Base-by-base conservation (phyloP, 2,888 invertebrate species). In the Drepanosiphum platanoidis region DNA sequence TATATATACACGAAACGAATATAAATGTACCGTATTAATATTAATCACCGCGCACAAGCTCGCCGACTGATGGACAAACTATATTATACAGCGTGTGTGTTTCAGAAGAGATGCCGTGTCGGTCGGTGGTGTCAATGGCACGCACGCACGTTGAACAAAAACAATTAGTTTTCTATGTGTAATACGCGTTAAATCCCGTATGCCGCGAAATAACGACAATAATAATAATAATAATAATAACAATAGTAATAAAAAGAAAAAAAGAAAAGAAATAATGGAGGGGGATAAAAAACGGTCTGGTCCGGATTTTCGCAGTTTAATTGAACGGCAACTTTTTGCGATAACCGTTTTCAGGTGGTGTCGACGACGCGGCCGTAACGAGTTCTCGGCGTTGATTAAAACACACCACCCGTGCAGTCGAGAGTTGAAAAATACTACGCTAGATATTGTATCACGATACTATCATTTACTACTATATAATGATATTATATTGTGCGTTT, bases 281-380 rank as follows among this genome's bases (percentile, higher is more conserved):
- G n/a, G 4, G 32, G 3, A 9, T n/a, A n/a, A 13, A 52, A n/a
- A n/a, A 58, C 34, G 13, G n/a, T 4, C 22, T 58, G n/a, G 52
- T 75, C 34, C 9, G 61, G 61, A 61, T 58, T 75, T 34, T 52
- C n/a, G 32, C 3, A 30, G 34, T 52, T 32, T 58, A 75, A 75
- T 75, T 75, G 75, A 52, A 75, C 75, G 34, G 34, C n/a, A 75
- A 75, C 75, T 75, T 75, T 75, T 74, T 34, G 32, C 42, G 9
- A 72, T 42, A 72, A 42, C 27, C 46, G 46, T 42, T 72, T 46
- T 72, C 30, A 42, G 3, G 9, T 8, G 3, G 9, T 8, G 18
- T 46, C 8, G 42, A 46, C 42, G 30, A n/a, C n/a, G 32, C 22
- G 30, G 32, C 11, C 27, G n/a, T 52, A 52, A 15, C 52, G 52